These are phyloP conservation scores for Podabrus alpinus DNA, from an alignment of 2,888 invertebrate genomes.

Conservation along the genomic window DNA sequence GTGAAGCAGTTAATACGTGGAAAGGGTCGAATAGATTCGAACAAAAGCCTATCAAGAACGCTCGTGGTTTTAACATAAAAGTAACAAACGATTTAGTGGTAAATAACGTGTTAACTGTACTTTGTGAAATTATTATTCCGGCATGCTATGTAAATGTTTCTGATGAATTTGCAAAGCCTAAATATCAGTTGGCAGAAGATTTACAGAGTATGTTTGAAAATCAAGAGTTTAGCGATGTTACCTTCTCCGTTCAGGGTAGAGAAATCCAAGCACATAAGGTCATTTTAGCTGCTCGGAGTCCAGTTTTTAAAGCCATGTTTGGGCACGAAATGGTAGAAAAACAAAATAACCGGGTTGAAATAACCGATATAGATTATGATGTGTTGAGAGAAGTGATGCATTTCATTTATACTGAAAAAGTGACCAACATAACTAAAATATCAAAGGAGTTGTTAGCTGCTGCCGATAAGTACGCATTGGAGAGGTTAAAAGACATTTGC, in stretches of 20 bases:
- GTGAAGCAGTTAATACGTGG: conserved; percentile 66
- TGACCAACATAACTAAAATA: conserved; percentile 96
- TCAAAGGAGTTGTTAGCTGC: conserved; percentile 97
- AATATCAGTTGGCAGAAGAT: conserved; percentile 93
- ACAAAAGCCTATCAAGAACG: not conserved
- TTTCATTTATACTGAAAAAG: conserved; percentile 97
- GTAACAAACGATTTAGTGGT: not conserved
- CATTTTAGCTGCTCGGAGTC: conserved; percentile 95
- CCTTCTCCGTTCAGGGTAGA: conserved; percentile 86
- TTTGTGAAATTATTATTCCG: conserved; percentile 97
- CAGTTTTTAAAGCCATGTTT: conserved; percentile 99
- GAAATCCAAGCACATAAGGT: conserved; percentile 97
- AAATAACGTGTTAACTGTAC: conserved; percentile 98
- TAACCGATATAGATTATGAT: conserved; percentile 97
- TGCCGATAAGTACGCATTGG: conserved; percentile 95
- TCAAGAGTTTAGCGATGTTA: conserved; percentile 97
- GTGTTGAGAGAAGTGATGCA: conserved; percentile 96
- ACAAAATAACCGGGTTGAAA: conserved; percentile 94
- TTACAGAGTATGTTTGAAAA: conserved; percentile 94
- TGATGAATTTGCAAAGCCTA: conserved; percentile 96
- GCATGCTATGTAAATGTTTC: conserved; percentile 99
- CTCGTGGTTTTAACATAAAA: not conserved
- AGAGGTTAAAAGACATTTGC: conserved; percentile 98
- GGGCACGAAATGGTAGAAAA: conserved; percentile 99
- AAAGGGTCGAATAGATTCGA: not conserved